These are phyloP conservation scores for Lysandra bellargus DNA, from an alignment of 2,888 invertebrate genomes.

Conservation along the genomic window DNA sequence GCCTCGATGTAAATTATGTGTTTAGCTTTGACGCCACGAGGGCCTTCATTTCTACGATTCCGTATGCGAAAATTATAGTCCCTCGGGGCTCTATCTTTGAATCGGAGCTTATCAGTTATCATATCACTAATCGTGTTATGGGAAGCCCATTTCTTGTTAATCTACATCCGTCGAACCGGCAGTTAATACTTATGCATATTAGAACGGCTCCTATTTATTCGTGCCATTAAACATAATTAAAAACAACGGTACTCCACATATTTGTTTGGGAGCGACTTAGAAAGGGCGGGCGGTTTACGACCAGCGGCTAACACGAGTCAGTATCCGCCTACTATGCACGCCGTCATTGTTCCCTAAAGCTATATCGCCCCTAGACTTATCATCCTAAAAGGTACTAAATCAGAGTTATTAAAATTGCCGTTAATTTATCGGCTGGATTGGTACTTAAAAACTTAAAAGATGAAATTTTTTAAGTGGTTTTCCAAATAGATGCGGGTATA, in stretches of 20 bases:
- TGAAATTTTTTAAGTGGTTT: background rate
- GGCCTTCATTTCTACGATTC: conserved; percentile 11
- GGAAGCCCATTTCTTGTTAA: conserved; percentile 17
- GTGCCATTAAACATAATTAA: conserved; percentile 27
- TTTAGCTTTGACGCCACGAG: conserved; percentile 14
- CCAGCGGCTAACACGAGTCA: conserved; percentile 64
- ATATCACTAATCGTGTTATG: background rate
- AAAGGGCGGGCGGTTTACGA: conserved; percentile 57
- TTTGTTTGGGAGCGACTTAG: conserved; percentile 51
- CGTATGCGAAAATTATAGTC: conserved; percentile 7
- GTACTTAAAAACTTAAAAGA: background rate
- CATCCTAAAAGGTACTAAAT: conserved; percentile 46
- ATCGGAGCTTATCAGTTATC: conserved; percentile 19
- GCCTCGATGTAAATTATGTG: background rate
- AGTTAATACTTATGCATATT: conserved; percentile 18
- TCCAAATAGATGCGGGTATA: background rate
- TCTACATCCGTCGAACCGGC: conserved; percentile 13
- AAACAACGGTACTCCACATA: conserved; percentile 32
- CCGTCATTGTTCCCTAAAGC: conserved; percentile 62
- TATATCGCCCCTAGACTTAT: conserved; percentile 53
- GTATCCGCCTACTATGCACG: conserved; percentile 70
- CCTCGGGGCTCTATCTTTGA: background rate
- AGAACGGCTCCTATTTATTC: conserved; percentile 7
- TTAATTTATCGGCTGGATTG: background rate
- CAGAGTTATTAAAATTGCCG: conserved; percentile 31